Percentiles rank a stretch among this genome's conserved stretches.
phyloP scores from a whole-genome alignment of 2,888 invertebrate species.

The Rapana venosa region DNA sequence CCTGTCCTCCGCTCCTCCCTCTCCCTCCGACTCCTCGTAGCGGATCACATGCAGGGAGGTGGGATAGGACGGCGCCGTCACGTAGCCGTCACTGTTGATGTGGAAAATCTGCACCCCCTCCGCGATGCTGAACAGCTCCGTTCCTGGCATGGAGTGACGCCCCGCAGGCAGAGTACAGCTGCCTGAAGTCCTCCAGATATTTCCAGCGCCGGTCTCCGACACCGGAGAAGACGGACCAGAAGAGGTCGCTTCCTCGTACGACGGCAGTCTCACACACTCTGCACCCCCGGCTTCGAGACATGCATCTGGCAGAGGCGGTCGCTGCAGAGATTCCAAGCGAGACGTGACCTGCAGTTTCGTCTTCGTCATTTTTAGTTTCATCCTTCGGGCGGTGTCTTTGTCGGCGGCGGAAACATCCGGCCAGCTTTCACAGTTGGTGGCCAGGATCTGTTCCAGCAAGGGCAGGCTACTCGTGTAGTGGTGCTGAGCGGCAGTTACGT shows the following conservation, averaged over 20 bases:
- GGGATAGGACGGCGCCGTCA: conserved; percentile 83
- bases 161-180: conserved; percentile 44
- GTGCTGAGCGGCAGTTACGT: conserved; percentile 80
- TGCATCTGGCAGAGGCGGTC: not conserved
- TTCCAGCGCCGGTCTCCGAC: conserved; percentile 59
- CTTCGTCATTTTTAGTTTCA: conserved; percentile 83
- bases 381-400: conserved; percentile 60
- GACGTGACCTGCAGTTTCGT: conserved; percentile 77
- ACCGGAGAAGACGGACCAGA: conserved; percentile 44
- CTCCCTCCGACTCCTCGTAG: conserved; percentile 66
- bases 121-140: conserved; percentile 81
- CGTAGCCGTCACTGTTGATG: conserved; percentile 83
- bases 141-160: conserved; percentile 63
- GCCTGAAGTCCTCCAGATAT: conserved; percentile 62
- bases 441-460: conserved; percentile 82
- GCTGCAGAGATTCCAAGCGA: conserved; percentile 78
- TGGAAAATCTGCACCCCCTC: conserved; percentile 85
- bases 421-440: conserved; percentile 75
- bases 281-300: conserved; percentile 47
- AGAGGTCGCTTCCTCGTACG: conserved; percentile 73
- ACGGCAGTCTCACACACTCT: conserved; percentile 66
- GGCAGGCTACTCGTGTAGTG: conserved; percentile 83
- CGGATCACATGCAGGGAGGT: conserved; percentile 81
- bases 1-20: conserved; percentile 34
- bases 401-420: conserved; percentile 82